Evolutionary conservation across 2,888 invertebrate genomes (phyloP).

Genomic region (Carcina quercana): DNA sequence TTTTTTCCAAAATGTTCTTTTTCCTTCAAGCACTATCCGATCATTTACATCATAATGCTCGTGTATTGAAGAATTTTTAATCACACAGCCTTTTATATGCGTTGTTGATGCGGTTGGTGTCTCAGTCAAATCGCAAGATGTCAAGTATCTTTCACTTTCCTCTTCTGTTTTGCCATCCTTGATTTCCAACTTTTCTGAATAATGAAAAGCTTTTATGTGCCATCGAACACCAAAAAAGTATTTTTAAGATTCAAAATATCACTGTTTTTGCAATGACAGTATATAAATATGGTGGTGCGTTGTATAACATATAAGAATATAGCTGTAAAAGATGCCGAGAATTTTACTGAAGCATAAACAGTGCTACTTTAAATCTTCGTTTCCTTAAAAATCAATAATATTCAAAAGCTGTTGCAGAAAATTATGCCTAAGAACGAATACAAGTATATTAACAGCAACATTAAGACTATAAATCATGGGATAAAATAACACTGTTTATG

Average conservation of each 20-base stretch:
- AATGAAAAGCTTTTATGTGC: slow-evolving; percentile 1
- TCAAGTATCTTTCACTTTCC: slow-evolving; percentile 45
- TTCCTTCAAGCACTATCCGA: slow-evolving; percentile 14
- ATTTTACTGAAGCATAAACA: slow-evolving; percentile 34
- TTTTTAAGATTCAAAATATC: slow-evolving; percentile 36
- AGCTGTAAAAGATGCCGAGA: slow-evolving; percentile 26
- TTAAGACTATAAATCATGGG: slow-evolving; percentile 7
- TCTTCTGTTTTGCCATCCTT: too few species aligned
- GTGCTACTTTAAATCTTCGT: slow-evolving; percentile 47
- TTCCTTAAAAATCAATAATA: too few species aligned
- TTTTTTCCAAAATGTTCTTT: slow-evolving; percentile 34
- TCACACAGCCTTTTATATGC: slow-evolving; percentile 40
- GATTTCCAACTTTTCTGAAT: slow-evolving; percentile 30
- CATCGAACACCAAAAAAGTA: slow-evolving; percentile 5
- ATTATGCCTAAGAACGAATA: too few species aligned
- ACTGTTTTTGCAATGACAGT: slow-evolving; percentile 29
- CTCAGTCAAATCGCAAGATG: slow-evolving; percentile 46
- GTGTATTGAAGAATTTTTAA: slow-evolving; percentile 28
- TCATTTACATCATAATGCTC: slow-evolving; percentile 26
- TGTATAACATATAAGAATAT: too few species aligned
- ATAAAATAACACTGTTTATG: slow-evolving; percentile 46
- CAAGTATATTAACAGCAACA: slow-evolving; percentile 2
- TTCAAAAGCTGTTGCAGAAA: too few species aligned
- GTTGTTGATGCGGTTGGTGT: slow-evolving; percentile 24
- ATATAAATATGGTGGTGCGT: slow-evolving; percentile 33